Evolutionary conservation across 2,113 vertebrate species (phyloP), one percentile per base, ranked within the genome.

Genomic region (Vimba vimba): DNA sequence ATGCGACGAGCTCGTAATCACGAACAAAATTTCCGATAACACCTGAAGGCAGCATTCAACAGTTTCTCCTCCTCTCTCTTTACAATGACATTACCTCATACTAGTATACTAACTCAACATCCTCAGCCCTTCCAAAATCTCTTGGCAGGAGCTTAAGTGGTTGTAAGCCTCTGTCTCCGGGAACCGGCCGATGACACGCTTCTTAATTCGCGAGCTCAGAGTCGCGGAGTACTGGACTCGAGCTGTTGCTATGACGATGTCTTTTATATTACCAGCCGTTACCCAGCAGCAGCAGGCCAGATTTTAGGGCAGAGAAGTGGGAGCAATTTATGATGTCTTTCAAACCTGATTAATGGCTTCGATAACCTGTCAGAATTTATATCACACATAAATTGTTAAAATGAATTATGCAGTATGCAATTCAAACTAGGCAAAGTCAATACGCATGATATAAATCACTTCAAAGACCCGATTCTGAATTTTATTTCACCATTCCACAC

Each of bases 181-280:
- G 33, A 52, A 17, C 23, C 36, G 23, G 33, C 30, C 64, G 52
- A 36, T 66, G 74, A 84, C 74, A 83, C 86, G 43, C 71, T 57
- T 23, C 76, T 15, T 69, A 76, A 33, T 83, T 79, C 81, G 52
- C 36, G 83, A 64, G 43, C 30, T 64, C 84, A 81, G 36, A 21
- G 36, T 6, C 9, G 4, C 36, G 0, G 19, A 39, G 10, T 5
- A 6, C 36, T 43, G 68, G n/a, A 13, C 43, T 47, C 23, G n/a
- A 68, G 17, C 23, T 0, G 86, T 91, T 89, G 82, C 91, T 74
- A 91, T 90, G 90, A 85, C 68, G 15, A 90, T 76, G n/a, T 55
- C 47, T 86, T 84, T 85, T 52, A 43, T 10, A 60, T 27, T 47
- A 8, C 39, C 39, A 43, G 43, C 43, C 7, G 39, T 13, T 27